Evolutionary conservation across 2,113 vertebrate species (phyloP), one percentile per base, ranked within the genome.

Genomic region (Aythya baeri): DNA sequence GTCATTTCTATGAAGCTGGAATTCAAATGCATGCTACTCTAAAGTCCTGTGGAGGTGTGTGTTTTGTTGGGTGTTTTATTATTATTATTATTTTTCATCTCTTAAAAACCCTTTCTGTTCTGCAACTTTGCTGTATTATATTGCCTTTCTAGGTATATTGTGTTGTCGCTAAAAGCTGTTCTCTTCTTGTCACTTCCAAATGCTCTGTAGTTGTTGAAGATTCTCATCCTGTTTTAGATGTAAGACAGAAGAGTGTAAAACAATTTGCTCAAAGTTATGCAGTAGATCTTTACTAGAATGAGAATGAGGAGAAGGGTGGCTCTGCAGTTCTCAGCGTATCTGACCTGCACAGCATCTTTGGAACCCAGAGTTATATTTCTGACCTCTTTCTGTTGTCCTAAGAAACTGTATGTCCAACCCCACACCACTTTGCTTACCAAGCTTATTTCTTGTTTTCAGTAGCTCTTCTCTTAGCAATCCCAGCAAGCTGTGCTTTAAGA

Each of bases 51-150:
- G 50, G 31, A 76, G 16, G 17, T 20, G 38, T 65, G 15, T 26
- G 44, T 57, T 23, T 73, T 25, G 11, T 50, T 50, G 21, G 12
- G 21, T 22, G 18, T 49, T 11, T 49, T 49, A 22, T 46, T 46
- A 9, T 17, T 46, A 8, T 17, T 18, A 34, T 46, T 49, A 4
- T 49, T 22, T 22, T 49, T 50, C 4, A 12, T 50, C 22, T 50
- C 22, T 50, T 23, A 50, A 13, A 50, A 50, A 1, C 0, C 1
- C 5, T 23, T 65, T 86, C 20, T 67, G 5, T 13, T 81, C 43
- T 67, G 31, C 50, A 29, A 32, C 46, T 78, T 43, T 81, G 25
- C 25, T 46, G 0, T 29, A 15, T 67, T 62, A 4, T 57, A 27
- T 27, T 86, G 26, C 38, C 9, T 74, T 86, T 14, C 13, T 41